phyloP scores from a whole-genome alignment of 1,140 invertebrate species.

The Nixonia krombeini region DNA sequence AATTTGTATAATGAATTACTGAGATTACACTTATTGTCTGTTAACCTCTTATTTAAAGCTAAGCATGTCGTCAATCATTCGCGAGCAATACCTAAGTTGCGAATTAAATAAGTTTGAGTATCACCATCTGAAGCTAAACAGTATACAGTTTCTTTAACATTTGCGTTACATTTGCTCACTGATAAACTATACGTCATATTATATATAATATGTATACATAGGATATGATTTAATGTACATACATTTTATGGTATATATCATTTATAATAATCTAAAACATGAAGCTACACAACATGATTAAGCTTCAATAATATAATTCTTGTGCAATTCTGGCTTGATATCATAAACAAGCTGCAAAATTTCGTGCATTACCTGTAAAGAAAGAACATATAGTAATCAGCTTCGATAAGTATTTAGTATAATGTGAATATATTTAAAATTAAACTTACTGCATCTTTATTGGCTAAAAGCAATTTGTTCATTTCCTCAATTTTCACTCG shows the following conservation, averaged over 20 bases:
- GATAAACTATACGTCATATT: conserved; percentile 44
- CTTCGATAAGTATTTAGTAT: too few species aligned
- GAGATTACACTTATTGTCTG: conserved; percentile 57
- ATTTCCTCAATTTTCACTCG: conserved; percentile 88
- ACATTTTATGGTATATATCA: conserved; percentile 52
- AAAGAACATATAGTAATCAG: too few species aligned
- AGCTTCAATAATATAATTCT: conserved; percentile 78
- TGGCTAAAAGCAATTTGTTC: conserved; percentile 81
- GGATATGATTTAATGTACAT: conserved; percentile 61
- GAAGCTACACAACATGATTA: conserved; percentile 25
- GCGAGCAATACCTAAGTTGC: too few species aligned
- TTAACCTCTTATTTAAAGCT: conserved; percentile 19
- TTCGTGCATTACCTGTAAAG: conserved; percentile 81
- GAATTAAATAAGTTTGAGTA: conserved; percentile 52
- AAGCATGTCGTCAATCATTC: too few species aligned
- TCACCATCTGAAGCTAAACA: conserved; percentile 50
- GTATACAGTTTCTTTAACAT: conserved; percentile 46
- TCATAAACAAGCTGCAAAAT: conserved; percentile 89
- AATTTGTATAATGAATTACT: too few species aligned
- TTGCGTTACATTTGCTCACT: conserved; percentile 38
- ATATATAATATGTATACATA: conserved; percentile 47
- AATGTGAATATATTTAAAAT: too few species aligned
- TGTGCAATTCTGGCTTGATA: conserved; percentile 90
- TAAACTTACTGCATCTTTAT: conserved; percentile 82
- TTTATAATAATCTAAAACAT: conserved; percentile 2